A percentile compares a stretch with the other conserved stretches of the same genome.
These are phyloP conservation scores for Nesoenas mayeri DNA, from an alignment of 2,113 vertebrate genomes.

Conservation along the genomic window DNA sequence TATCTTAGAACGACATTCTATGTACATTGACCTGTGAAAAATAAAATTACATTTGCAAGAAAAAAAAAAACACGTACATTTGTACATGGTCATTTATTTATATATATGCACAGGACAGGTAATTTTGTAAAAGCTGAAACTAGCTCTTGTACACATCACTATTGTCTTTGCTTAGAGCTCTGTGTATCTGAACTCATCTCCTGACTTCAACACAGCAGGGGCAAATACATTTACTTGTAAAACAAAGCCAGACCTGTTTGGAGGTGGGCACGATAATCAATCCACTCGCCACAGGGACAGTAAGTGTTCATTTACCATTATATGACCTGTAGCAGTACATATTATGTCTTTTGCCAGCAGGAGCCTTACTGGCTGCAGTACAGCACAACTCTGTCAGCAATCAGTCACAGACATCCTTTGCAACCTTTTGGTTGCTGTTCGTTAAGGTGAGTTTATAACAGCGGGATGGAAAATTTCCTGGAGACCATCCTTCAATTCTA, in stretches of 20 bases:
- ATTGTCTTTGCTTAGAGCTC: not conserved
- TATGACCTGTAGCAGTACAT: conserved; percentile 63
- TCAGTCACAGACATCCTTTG: conserved; percentile 70
- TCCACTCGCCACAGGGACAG: conserved; percentile 65
- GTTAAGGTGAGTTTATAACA: conserved; percentile 70
- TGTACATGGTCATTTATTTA: not conserved
- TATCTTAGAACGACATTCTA: not conserved
- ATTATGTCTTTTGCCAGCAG: conserved; percentile 58
- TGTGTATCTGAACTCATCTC: conserved; percentile 18
- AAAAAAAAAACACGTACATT: not conserved
- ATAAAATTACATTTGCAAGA: not conserved
- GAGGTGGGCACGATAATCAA: conserved; percentile 67
- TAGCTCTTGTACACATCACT: not conserved
- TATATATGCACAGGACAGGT: not conserved
- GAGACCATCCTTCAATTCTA: conserved; percentile 12
- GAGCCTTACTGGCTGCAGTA: conserved; percentile 55
- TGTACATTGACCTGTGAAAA: not conserved
- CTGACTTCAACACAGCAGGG: conserved; percentile 26
- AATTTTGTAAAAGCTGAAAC: not conserved
- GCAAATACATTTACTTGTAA: conserved; percentile 59
- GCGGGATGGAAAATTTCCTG: conserved; percentile 61
- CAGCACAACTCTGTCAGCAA: conserved; percentile 60
- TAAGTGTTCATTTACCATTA: conserved; percentile 78
- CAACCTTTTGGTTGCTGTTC: conserved; percentile 69
- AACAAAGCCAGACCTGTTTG: conserved; percentile 35